Base-by-base conservation (phyloP, 2,888 invertebrate species). In the Bugulina stolonifera region DNA sequence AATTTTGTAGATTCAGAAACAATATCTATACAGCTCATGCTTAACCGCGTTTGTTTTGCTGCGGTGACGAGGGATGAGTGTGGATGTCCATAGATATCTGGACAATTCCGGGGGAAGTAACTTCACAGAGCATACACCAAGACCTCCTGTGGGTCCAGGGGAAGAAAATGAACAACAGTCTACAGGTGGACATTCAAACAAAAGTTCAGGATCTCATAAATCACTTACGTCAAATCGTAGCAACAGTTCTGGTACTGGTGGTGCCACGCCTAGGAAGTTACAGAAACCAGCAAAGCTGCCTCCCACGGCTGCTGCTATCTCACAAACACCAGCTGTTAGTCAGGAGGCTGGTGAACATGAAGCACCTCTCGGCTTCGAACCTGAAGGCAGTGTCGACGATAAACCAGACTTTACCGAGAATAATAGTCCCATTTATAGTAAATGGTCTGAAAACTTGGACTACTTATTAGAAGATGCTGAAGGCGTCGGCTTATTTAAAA, bases 381-480 rank as follows among this genome's bases (percentile, higher is more conserved):
- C 88, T 72, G 88, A 88, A 81, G 88, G 88, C 76, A 86, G 86
- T 73, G 85, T 85, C 22, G 82, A 81, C 76, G 85, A 86, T 18
- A 82, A 83, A 10, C 82, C 81, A 1, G 70, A 43, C 5, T 43
- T 81, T 73, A 80, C 81, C 35, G 83, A 84, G 76, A 82, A 80
- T 76, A 79, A 81, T 75, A 80, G 83, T 88, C 79, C 90, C 90
- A 78, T 89, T 90, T 94, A 91, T 86, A 87, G 93, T 81, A 91
- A 91, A 83, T 96, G 96, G 95, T 93, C 94, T 69, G 89, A 90
- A 78, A 91, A 91, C 80, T 88, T 96, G 80, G 90, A 90, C 83
- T 89, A 90, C 81, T 87, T 96, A 78, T 89, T 96, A 79, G 90
- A 91, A 64, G 95, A 96, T 87, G 89, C 90, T 77, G 93, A 94